Conservation (phyloP, 2,797 vertebrate species). For the Salarias fasciatus region DNA sequence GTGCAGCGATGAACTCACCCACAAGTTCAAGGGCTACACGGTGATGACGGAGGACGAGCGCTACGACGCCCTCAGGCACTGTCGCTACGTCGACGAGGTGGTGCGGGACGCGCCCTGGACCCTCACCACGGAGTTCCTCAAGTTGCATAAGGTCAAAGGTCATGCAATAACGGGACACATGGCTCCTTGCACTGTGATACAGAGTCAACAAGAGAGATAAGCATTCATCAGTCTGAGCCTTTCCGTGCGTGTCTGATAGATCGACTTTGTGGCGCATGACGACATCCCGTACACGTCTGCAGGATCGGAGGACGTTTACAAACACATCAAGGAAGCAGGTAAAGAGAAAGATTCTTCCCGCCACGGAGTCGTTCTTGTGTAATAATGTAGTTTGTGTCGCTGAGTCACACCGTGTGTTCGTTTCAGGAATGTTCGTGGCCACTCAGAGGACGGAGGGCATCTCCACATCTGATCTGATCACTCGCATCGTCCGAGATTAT, state of each 20-base stretch:
- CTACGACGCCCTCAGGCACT: slow-evolving; percentile 96
- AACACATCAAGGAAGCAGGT: slow-evolving; percentile 99
- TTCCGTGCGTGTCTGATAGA: slow-evolving; percentile 80
- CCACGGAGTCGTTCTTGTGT: no score
- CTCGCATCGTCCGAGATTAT: slow-evolving; percentile 95
- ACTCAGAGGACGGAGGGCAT: slow-evolving; percentile 98
- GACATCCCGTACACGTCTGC: slow-evolving; percentile 98
- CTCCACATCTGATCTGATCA: slow-evolving; percentile 98
- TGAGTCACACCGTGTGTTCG: slow-evolving; percentile 3
- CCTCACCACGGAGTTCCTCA: slow-evolving; percentile 91
- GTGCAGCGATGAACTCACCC: slow-evolving; percentile 97
- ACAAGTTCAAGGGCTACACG: slow-evolving; percentile 96
- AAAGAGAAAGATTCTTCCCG: slow-evolving; percentile 21
- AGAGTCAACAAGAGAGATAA: slow-evolving; percentile 1
- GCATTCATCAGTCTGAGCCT: slow-evolving; percentile 19
- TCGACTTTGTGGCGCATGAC: slow-evolving; percentile 98
- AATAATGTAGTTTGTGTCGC: no score
- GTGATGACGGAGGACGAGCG: slow-evolving; percentile 97
- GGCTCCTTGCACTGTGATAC: slow-evolving; percentile 1
- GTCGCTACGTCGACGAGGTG: slow-evolving; percentile 98
- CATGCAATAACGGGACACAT: slow-evolving; percentile 11
- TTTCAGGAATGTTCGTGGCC: slow-evolving; percentile 95
- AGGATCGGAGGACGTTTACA: slow-evolving; percentile 97
- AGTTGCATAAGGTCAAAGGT: slow-evolving; percentile 95
- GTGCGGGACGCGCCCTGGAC: slow-evolving; percentile 97